A percentile compares a stretch with the other conserved stretches of the same genome.
Evolutionary conservation across 2,888 invertebrate genomes (phyloP).

Genomic region (Calliopum simillimum): DNA sequence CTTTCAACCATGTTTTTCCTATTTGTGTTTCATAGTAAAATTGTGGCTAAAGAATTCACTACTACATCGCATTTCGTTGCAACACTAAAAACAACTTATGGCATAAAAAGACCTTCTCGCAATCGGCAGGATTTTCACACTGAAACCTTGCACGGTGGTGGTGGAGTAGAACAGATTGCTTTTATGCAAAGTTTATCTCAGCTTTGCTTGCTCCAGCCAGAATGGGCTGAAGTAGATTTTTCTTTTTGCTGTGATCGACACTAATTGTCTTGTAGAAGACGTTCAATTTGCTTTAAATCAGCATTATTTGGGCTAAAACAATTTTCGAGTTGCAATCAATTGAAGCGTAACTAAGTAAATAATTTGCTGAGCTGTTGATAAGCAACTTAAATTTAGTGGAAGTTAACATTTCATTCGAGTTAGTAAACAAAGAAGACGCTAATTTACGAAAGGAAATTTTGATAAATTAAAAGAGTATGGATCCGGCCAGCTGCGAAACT

Average conservation of each 20-base stretch:
- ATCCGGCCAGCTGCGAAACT: too few relatives aligned
- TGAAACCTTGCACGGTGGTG: background rate
- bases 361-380: background rate
- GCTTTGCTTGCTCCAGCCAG: background rate
- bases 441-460: too few relatives aligned
- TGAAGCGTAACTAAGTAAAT: background rate
- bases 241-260: slow-evolving; percentile 20
- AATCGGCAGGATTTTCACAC: background rate
- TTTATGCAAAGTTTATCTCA: background rate
- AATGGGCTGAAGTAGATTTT: background rate
- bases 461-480: too few relatives aligned
- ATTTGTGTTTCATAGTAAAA: background rate
- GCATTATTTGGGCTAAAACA: slow-evolving; percentile 19
- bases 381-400: background rate
- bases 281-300: slow-evolving; percentile 20
- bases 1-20: too few relatives aligned
- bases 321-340: background rate
- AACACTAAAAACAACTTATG: background rate
- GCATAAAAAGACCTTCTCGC: too few relatives aligned
- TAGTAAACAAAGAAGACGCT: too few relatives aligned
- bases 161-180: background rate
- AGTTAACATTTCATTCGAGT: too few relatives aligned
- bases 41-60: slow-evolving; percentile 20
- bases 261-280: slow-evolving; percentile 29
- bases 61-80: background rate